phyloP scores from a whole-genome alignment of 2,113 vertebrate species.

The Dunckerocampus dactyliophorus region DNA sequence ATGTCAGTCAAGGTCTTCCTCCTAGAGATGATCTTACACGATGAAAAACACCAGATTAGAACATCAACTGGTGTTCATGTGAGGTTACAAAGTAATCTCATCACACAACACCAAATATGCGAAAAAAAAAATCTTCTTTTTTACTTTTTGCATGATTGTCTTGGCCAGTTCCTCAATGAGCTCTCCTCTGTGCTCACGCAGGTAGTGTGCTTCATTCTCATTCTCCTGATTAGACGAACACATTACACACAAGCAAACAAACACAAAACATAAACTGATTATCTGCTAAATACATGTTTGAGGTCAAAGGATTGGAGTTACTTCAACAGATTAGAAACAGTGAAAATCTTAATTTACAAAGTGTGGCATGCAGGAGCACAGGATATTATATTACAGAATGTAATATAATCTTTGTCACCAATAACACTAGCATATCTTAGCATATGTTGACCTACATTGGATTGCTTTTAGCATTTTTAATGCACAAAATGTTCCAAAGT shows the following conservation, averaged over 20 bases:
- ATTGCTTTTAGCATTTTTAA: no score
- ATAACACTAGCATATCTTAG: no score
- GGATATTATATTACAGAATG: background rate
- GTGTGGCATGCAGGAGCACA: background rate
- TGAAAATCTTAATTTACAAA: background rate
- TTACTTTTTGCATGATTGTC: slow-evolving; percentile 90
- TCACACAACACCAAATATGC: background rate
- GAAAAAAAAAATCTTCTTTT: slow-evolving; percentile 1
- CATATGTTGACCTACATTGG: no score
- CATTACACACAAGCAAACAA: background rate
- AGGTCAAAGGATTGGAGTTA: slow-evolving; percentile 18
- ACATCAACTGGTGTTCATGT: background rate
- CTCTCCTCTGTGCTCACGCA: slow-evolving; percentile 86
- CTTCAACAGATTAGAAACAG: slow-evolving; percentile 15
- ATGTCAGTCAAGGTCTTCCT: slow-evolving; percentile 77
- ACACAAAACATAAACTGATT: slow-evolving; percentile 18
- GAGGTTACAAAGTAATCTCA: no score
- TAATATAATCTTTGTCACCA: no score
- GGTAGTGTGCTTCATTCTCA: slow-evolving; percentile 85
- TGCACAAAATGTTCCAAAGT: no score
- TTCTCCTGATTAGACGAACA: slow-evolving; percentile 74
- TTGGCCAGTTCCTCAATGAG: slow-evolving; percentile 88
- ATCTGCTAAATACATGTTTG: slow-evolving; percentile 19
- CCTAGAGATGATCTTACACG: slow-evolving; percentile 78
- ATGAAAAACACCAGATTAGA: background rate